Evolutionary conservation across 2,888 invertebrate species (phyloP).

Genomic region (Mythimna vitellina): DNA sequence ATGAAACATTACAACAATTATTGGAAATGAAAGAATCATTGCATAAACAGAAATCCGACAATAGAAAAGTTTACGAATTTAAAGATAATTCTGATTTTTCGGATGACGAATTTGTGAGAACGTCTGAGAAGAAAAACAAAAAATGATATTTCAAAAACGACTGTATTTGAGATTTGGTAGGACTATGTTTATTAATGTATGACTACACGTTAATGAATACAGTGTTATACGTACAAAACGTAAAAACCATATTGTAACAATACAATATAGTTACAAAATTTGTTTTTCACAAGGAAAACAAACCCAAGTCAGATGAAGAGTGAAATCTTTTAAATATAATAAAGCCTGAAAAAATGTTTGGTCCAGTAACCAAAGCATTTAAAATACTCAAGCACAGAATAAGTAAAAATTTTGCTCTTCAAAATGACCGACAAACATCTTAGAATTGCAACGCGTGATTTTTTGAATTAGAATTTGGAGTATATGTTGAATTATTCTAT

Average conservation of each 20-base stretch:
- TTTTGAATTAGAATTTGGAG: neutral
- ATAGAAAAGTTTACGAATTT: neutral
- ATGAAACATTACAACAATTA: slow-evolving; percentile 10
- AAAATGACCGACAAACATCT: neutral
- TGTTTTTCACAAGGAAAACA: too few species aligned
- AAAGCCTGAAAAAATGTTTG: neutral
- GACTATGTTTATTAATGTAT: too few species aligned
- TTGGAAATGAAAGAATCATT: neutral
- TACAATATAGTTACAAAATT: too few species aligned
- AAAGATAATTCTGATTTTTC: neutral
- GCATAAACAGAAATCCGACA: neutral
- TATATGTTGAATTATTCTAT: neutral
- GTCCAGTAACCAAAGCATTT: neutral
- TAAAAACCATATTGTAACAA: too few species aligned
- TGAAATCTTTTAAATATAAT: neutral
- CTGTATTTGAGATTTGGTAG: too few species aligned
- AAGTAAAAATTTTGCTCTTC: neutral
- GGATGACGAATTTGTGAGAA: neutral
- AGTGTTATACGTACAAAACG: too few species aligned
- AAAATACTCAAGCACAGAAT: neutral
- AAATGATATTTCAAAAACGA: neutral
- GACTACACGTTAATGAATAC: too few species aligned
- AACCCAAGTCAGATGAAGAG: neutral
- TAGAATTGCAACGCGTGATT: too few species aligned
- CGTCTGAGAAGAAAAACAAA: neutral